These are phyloP conservation scores for Frankliniella fusca DNA, from an alignment of 2,888 invertebrate species.

Conservation along the genomic window DNA sequence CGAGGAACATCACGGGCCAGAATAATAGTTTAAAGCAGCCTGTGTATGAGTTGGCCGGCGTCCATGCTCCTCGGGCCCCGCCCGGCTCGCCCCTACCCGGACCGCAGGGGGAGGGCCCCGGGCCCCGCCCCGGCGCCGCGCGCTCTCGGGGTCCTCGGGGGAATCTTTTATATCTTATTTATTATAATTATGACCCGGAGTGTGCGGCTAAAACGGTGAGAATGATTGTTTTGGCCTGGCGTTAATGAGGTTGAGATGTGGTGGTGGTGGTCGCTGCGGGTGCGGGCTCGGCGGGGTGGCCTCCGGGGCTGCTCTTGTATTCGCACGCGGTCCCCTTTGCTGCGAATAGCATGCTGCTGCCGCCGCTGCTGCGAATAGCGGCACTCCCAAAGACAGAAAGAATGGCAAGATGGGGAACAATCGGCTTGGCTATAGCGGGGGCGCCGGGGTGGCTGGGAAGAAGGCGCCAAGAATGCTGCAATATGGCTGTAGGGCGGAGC, in stretches of 20 bases:
- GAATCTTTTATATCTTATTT: slow-evolving; percentile 27
- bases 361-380: background rate
- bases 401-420: slow-evolving; percentile 18
- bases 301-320: background rate
- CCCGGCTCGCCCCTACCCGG: background rate
- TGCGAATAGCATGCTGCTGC: background rate
- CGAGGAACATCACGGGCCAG: slow-evolving; percentile 13
- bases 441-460: background rate
- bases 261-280: background rate
- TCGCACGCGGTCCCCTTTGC: background rate
- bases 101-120: background rate
- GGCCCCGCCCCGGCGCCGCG: background rate
- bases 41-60: slow-evolving; percentile 21
- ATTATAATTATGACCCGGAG: slow-evolving; percentile 24
- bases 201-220: slow-evolving; percentile 23
- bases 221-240: slow-evolving; percentile 26
- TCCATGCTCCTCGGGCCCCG: background rate
- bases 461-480: slow-evolving; percentile 18
- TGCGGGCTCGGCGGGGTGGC: too few relatives aligned
- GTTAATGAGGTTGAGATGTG: slow-evolving; percentile 19
- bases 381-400: background rate
- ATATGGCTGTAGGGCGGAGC: background rate
- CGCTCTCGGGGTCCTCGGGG: background rate
- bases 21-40: slow-evolving; percentile 26
- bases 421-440: background rate